Conservation (phyloP, 2,888 invertebrate genomes). For the Blastobasis lacticolella region DNA sequence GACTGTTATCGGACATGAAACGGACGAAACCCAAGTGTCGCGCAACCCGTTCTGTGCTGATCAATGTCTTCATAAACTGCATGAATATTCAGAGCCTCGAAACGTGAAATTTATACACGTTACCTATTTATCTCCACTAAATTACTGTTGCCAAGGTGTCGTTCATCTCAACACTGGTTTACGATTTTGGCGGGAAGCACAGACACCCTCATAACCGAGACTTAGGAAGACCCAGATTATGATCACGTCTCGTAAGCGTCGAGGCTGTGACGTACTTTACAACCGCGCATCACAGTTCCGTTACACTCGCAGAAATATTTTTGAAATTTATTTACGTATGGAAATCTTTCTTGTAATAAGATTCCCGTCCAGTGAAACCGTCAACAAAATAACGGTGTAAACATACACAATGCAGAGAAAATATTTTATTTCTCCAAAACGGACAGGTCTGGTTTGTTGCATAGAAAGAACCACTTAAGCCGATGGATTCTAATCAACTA, state of each 20-base stretch:
- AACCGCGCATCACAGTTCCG: conserved; percentile 11
- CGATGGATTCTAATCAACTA: conserved; percentile 9
- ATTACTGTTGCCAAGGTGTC: conserved; percentile 38
- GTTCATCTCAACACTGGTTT: conserved; percentile 37
- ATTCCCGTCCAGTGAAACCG: not conserved
- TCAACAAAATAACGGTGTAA: not conserved
- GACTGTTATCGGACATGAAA: conserved; percentile 27
- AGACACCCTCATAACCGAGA: conserved; percentile 40
- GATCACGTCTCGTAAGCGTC: conserved; percentile 36
- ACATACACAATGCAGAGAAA: not conserved
- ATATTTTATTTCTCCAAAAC: not conserved
- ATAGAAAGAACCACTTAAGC: conserved; percentile 13
- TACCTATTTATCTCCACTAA: conserved; percentile 40
- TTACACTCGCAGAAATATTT: conserved; percentile 18
- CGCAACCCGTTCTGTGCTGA: conserved; percentile 33
- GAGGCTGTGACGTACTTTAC: not conserved
- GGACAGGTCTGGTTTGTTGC: conserved; percentile 9
- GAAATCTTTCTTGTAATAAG: not conserved
- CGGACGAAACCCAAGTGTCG: conserved; percentile 29
- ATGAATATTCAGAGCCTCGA: conserved; percentile 28
- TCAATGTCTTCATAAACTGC: conserved; percentile 46
- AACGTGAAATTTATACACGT: conserved; percentile 29
- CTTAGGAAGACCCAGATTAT: conserved; percentile 28
- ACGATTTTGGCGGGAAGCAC: conserved; percentile 29
- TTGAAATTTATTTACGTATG: conserved; percentile 14